Conservation (phyloP, 2,797 vertebrate genomes). For the Pyrocephalus nanus region DNA sequence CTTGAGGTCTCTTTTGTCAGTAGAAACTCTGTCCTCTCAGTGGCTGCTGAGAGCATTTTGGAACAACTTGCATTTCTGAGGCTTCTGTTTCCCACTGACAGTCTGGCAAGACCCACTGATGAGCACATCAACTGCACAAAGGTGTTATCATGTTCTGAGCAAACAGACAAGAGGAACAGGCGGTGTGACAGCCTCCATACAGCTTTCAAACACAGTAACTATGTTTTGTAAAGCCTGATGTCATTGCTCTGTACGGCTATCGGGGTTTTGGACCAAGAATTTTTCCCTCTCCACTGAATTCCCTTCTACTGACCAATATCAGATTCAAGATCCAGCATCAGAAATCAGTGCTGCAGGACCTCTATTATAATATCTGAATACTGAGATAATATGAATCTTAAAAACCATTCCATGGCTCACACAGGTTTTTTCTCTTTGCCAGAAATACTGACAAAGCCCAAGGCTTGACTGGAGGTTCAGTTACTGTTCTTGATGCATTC, state of each 20-base stretch:
- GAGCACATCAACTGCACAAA: not conserved
- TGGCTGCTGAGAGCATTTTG: not conserved
- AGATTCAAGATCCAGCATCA: not conserved
- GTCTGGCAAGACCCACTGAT: not conserved
- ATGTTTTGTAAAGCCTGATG: not conserved
- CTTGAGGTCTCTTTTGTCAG: not conserved
- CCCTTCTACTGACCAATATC: not conserved
- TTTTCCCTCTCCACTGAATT: not conserved
- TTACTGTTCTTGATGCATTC: not conserved
- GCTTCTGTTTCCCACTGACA: not conserved
- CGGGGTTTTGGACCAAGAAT: not conserved
- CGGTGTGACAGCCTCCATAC: not conserved
- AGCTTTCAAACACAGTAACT: not conserved
- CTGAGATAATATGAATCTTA: not conserved
- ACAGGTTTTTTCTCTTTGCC: not conserved
- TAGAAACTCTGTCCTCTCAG: not conserved
- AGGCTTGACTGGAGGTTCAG: not conserved
- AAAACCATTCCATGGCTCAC: not conserved
- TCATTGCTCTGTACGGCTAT: not conserved
- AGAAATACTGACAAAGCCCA: not conserved
- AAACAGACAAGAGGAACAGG: not conserved
- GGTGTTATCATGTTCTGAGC: rapidly evolving
- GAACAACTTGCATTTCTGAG: not conserved
- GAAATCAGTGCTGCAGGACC: not conserved
- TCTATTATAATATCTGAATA: not conserved